phyloP scores from a whole-genome alignment of 2,888 invertebrate species.

The Meganola albula region DNA sequence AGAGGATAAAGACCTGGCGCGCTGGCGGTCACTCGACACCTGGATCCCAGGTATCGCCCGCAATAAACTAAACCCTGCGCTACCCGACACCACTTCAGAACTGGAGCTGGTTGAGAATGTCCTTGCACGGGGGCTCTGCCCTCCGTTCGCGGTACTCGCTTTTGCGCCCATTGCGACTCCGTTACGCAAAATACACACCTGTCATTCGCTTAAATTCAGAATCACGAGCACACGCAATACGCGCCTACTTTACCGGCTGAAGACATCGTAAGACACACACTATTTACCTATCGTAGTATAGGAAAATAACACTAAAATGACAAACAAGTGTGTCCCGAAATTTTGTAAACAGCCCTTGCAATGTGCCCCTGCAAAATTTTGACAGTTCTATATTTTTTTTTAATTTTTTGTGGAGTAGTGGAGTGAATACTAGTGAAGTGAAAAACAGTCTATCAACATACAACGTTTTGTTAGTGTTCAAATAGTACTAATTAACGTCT shows the following conservation, averaged over 20 bases:
- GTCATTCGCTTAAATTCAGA: slow-evolving; percentile 48
- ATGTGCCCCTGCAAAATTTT: slow-evolving; percentile 74
- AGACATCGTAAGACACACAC: slow-evolving; percentile 68
- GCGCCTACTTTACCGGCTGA: slow-evolving; percentile 62
- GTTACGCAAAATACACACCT: slow-evolving; percentile 69
- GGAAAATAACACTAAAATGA: slow-evolving; percentile 48
- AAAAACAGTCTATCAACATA: no score
- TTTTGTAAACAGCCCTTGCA: slow-evolving; percentile 74
- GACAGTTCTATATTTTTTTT: slow-evolving; percentile 50
- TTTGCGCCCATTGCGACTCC: slow-evolving; percentile 87
- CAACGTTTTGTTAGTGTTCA: no score
- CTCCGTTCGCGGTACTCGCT: slow-evolving; percentile 88
- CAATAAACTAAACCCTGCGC: slow-evolving; percentile 82
- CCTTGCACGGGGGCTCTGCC: slow-evolving; percentile 84
- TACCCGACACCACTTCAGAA: slow-evolving; percentile 79
- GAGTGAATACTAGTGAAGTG: slow-evolving; percentile 39
- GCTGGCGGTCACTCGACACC: slow-evolving; percentile 86
- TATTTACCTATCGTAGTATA: slow-evolving; percentile 31
- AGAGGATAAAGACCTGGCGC: slow-evolving; percentile 89
- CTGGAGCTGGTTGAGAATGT: slow-evolving; percentile 87
- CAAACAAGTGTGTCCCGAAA: slow-evolving; percentile 59
- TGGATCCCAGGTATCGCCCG: slow-evolving; percentile 85
- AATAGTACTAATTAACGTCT: no score
- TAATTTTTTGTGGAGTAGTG: no score
- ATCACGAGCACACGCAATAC: slow-evolving; percentile 67